Evolutionary conservation across 2,113 vertebrate genomes (phyloP), one percentile per base, ranked within the genome.

Genomic region (Oxygymnocypris stewartii): DNA sequence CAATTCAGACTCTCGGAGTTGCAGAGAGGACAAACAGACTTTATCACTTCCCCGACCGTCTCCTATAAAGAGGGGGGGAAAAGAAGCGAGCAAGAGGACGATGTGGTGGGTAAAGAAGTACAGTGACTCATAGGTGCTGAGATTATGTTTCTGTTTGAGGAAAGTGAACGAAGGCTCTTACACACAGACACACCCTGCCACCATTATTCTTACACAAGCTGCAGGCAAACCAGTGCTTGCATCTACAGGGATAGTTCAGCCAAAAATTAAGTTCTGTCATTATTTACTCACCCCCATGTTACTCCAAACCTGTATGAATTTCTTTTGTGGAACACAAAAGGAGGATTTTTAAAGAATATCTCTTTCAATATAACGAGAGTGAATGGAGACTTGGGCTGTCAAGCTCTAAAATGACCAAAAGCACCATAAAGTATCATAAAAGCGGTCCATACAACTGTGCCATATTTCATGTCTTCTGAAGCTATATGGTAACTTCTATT

Each of bases 111-210:
- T 84, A 76, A 84, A 88, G 77, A 85, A 65, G 65, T 65, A 74
- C 63, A 85, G 71, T 87, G 88, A 89, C 63, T 87, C 88, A 89
- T 80, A 73, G 79, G 78, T 78, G 71, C 82, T 42, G 82, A 89
- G 82, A 84, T 89, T 87, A 89, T 87, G 85, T 87, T 89, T 84
- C 88, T 85, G 78, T 69, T 79, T 85, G 84, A 83, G 88, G 88
- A 89, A 85, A 89, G 83, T 47, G 75, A 85, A 89, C 67, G 82
- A 85, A 49, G 37, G 18, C 47, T 78, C 69, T n/a, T 78, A 79
- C 75, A 74, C 61, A 69, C 57, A 82, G 79, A 86, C 88, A 82
- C 88, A 89, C 86, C 88, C 84, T 83, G 74, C 42, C 82, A 73
- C 86, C 65, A n/a, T 25, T 63, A 84, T 76, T 87, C 59, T 82